Evolutionary conservation across 2,113 vertebrate species (phyloP).

Genomic region (Stercorarius parasiticus): DNA sequence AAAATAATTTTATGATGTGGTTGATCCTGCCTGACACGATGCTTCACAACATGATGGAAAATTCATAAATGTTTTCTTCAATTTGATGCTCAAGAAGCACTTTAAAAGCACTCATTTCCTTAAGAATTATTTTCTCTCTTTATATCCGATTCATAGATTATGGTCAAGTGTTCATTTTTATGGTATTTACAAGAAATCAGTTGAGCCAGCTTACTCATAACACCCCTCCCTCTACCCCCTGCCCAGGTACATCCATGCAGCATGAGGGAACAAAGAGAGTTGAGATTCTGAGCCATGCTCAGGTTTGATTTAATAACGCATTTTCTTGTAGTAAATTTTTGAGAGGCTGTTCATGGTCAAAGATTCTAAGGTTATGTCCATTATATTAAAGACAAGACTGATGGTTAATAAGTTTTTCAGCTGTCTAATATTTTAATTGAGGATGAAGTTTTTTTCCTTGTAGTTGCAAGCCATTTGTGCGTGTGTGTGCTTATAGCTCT

Average conservation of each 20-base stretch:
- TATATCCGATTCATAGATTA: slow-evolving; percentile 19
- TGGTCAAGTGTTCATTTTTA: slow-evolving; percentile 47
- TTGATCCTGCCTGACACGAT: slow-evolving; percentile 41
- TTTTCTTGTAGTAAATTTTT: neutral
- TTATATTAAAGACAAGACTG: neutral
- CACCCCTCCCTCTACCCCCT: neutral
- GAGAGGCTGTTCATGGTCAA: neutral
- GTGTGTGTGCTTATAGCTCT: fast-evolving
- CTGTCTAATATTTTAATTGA: neutral
- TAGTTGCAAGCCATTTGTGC: neutral
- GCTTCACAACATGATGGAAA: slow-evolving; percentile 25
- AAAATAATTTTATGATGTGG: slow-evolving; percentile 40
- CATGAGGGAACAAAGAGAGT: slow-evolving; percentile 12
- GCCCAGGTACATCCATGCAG: neutral
- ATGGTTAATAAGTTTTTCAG: neutral
- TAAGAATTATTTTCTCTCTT: slow-evolving; percentile 29
- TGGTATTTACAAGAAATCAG: slow-evolving; percentile 44
- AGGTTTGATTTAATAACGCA: neutral
- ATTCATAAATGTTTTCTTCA: slow-evolving; percentile 42
- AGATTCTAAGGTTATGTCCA: neutral
- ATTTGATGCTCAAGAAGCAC: neutral
- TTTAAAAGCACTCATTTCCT: slow-evolving; percentile 1
- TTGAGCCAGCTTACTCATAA: neutral
- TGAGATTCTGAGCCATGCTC: neutral
- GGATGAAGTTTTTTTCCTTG: neutral